Percentiles rank a stretch among this genome's conserved stretches.
Evolutionary conservation across 2,113 vertebrate genomes (phyloP).

Genomic region (Monarcha castaneiventris): DNA sequence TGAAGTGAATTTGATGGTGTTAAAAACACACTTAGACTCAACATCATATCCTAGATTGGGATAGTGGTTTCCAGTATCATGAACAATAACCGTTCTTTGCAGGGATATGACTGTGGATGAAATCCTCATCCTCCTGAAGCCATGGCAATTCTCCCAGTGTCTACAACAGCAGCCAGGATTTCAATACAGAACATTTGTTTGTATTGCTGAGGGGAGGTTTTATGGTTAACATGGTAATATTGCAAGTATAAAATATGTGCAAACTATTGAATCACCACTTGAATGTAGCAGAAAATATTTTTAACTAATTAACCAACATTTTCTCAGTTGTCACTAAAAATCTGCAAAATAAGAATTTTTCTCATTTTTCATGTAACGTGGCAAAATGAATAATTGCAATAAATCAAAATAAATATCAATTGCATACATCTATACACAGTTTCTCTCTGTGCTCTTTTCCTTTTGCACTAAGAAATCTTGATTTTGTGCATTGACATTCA

Average conservation of each 20-base stretch:
- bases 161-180: neutral
- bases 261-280: neutral
- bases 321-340: neutral
- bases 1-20: neutral
- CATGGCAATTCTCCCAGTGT: neutral
- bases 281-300: neutral
- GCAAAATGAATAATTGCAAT: neutral
- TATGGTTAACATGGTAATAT: neutral
- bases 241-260: neutral
- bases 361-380: neutral
- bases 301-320: neutral
- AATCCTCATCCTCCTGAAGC: neutral
- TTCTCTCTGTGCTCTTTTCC: neutral
- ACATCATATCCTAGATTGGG: neutral
- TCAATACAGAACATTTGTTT: neutral
- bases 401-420: neutral
- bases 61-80: neutral
- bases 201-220: neutral
- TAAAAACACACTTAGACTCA: neutral
- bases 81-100: neutral
- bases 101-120: neutral
- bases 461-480: conserved; percentile 1
- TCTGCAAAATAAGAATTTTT: neutral
- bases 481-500: conserved; percentile 19
- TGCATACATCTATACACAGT: neutral